These are phyloP conservation scores for Labia minor DNA, from an alignment of 2,888 invertebrate genomes.

Conservation along the genomic window DNA sequence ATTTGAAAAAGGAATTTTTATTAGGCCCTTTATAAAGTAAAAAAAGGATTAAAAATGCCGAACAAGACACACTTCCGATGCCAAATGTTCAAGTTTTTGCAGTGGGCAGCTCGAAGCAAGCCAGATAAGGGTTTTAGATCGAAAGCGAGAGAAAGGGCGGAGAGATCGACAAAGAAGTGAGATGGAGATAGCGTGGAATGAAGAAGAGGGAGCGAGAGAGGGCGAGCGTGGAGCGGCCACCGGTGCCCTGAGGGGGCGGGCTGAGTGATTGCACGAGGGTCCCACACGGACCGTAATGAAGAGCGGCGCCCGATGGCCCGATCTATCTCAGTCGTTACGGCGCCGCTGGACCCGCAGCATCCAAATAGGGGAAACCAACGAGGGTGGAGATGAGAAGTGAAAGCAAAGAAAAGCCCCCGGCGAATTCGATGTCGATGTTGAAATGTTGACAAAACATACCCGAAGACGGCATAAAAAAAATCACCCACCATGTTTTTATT, in stretches of 20 bases:
- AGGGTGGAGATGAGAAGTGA: background rate
- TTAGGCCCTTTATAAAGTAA: background rate
- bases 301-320: constrained; percentile 13
- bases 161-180: background rate
- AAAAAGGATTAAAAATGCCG: background rate
- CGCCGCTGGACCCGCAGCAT: constrained; percentile 13
- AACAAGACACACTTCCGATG: background rate
- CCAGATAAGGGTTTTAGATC: background rate
- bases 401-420: background rate
- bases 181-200: background rate
- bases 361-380: background rate
- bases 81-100: background rate
- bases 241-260: background rate
- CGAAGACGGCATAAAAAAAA: background rate
- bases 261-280: background rate
- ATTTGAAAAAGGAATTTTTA: constrained; percentile 1
- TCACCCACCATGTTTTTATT: background rate
- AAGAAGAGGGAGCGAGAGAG: background rate
- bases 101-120: background rate
- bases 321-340: constrained; percentile 13
- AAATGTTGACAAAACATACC: background rate
- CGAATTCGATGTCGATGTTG: background rate
- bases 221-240: background rate
- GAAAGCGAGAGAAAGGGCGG: background rate
- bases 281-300: constrained; percentile 7